A percentile compares a stretch with the other conserved stretches of the same genome.
These are phyloP conservation scores for Wiebesia pumilae DNA, from an alignment of 1,140 invertebrate genomes.

Conservation along the genomic window DNA sequence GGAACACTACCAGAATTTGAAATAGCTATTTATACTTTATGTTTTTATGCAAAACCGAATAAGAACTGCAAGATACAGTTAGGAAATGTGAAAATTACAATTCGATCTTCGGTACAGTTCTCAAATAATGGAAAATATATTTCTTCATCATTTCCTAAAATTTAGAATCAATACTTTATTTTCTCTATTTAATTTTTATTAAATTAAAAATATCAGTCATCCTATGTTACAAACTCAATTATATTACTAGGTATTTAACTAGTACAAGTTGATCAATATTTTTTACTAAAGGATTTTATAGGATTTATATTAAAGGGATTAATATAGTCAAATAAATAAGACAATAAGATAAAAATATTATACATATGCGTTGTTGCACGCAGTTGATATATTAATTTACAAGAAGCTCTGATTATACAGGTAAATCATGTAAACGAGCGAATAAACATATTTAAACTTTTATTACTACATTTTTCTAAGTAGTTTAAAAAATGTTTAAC, in stretches of 20 bases:
- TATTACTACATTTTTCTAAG: no score
- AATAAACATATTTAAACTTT: no score
- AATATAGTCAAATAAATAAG: neutral
- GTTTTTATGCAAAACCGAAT: conserved; percentile 73
- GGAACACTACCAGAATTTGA: conserved; percentile 81
- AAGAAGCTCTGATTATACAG: no score
- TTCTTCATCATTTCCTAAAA: conserved; percentile 48
- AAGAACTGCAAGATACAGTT: conserved; percentile 60
- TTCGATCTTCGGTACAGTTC: conserved; percentile 50
- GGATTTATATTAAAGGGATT: neutral
- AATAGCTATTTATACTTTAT: conserved; percentile 78
- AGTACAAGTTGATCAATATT: no score
- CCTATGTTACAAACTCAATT: no score
- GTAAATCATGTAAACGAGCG: no score
- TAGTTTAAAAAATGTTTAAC: no score
- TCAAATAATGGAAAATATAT: conserved; percentile 43
- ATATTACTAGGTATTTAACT: no score
- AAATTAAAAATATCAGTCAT: neutral
- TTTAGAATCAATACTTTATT: conserved; percentile 39
- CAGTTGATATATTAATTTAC: no score
- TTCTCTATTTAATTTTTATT: neutral
- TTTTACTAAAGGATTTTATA: no score
- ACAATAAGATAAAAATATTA: conserved; percentile 9
- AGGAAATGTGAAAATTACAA: conserved; percentile 49
- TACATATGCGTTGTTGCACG: neutral